Base-by-base conservation (phyloP, 2,888 invertebrate species). In the Drosophila pseudotakahashii region DNA sequence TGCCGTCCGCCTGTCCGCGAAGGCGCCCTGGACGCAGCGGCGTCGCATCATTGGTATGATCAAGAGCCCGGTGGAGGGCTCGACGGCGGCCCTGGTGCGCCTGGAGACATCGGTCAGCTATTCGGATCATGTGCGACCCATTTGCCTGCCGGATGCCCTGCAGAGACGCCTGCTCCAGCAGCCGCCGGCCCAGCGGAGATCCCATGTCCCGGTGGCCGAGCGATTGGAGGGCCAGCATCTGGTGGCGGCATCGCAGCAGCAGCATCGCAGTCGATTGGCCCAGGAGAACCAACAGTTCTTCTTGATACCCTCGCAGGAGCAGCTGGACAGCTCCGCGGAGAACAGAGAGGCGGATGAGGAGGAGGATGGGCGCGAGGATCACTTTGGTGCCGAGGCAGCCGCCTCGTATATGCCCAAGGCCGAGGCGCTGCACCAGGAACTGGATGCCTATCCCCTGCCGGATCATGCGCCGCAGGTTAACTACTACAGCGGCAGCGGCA, bases 21-120 rank as follows among this genome's bases (percentile, higher is more conserved):
- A 95, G 1, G 95, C 97, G 0, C 97, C 98, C 0, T 97, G 97
- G 97, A 96, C 97, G 79, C 97, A 97, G 90, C 96, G 97, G 78
- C 93, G 96, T 53, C 93, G 96, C 61, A 95, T 97, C 55, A 94
- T 97, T 5, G 97, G 97, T 34, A 96, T 97, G 95, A 95, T 97
- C 14, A 96, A 97, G 79, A 97, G 97, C 0, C 97, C 97, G 0
- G 96, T 97, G 0, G 97, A 97, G 91, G 97, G 97, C 23, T 97
- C 97, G 79, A 96, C 96, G 73, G 94, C 97, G 6, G 97, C 97
- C 0, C 92, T 97, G 60, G 94, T 97, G 44, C 95, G 97, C 74
- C 92, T 98, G 41, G 96, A 97, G 80, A 94, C 95, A 62, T 94
- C 96, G 0, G 94, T 97, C 0, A 93, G 93, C 62, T 94, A 95